A percentile compares a stretch with the other conserved stretches of the same genome.
phyloP scores from a whole-genome alignment of 2,888 invertebrate species.

The Platycnemis pennipes region DNA sequence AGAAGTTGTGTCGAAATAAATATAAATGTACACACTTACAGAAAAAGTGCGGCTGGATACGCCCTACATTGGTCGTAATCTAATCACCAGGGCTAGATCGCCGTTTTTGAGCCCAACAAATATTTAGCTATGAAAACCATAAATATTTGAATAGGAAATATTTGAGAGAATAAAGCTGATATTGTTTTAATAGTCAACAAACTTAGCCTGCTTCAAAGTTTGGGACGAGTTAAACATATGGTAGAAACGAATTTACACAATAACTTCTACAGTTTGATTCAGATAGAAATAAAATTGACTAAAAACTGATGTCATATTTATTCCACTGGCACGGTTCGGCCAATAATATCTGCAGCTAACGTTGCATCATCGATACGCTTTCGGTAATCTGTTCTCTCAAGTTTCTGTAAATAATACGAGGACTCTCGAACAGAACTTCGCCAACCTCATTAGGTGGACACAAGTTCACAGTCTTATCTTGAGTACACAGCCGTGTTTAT shows the following conservation, averaged over 20 bases:
- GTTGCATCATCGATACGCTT: background rate
- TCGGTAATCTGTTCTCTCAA: background rate
- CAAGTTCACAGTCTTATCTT: background rate
- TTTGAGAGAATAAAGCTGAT: no score
- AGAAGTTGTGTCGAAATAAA: no score
- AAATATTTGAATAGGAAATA: no score
- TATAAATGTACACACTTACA: no score
- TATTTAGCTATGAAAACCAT: no score
- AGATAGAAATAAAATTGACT: no score
- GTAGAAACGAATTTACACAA: no score
- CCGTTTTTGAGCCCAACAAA: no score
- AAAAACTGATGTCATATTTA: background rate
- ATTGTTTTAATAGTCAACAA: no score
- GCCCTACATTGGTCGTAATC: background rate
- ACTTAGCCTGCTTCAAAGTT: no score
- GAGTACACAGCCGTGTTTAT: background rate
- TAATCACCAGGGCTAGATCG: background rate
- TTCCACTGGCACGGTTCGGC: background rate
- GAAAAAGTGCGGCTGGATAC: background rate
- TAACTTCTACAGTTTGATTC: no score
- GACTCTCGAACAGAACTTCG: background rate
- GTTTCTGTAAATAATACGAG: background rate
- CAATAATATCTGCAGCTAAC: background rate
- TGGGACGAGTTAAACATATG: no score
- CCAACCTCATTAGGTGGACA: background rate